Conservation (phyloP, 2,113 vertebrate species). For the Rhynchomys soricoides region DNA sequence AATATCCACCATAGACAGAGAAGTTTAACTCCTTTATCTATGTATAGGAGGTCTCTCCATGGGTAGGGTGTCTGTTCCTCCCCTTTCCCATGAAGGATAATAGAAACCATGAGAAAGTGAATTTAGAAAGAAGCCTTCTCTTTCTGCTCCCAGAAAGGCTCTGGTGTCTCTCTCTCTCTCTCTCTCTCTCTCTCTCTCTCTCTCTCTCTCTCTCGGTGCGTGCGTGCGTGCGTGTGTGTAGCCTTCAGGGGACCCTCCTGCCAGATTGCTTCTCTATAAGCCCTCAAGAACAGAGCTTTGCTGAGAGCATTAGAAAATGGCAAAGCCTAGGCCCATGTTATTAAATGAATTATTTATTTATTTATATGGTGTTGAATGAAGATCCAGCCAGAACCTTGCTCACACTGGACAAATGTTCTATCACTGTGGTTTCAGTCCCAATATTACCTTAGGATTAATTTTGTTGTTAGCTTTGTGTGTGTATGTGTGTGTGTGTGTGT, state of each 20-base stretch:
- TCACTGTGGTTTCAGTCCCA: not conserved
- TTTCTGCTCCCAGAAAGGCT: not conserved
- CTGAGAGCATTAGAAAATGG: not conserved
- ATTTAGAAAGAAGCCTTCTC: not conserved
- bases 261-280: not conserved
- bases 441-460: not conserved
- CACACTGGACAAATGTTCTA: not conserved
- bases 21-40: too few relatives aligned
- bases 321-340: not conserved
- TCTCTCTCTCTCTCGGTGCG: too few relatives aligned
- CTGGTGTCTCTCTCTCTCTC: too few relatives aligned
- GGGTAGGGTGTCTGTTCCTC: not conserved
- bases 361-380: not conserved
- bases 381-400: not conserved
- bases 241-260: not conserved
- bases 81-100: not conserved
- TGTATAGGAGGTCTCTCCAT: not conserved
- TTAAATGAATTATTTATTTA: not conserved
- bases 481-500: not conserved
- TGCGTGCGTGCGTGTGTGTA: not conserved
- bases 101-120: not conserved
- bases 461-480: not conserved
- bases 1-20: rapidly evolving
- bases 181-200: too few relatives aligned
- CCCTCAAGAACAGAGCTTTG: not conserved